A percentile compares a stretch with the other conserved stretches of the same genome.
These are phyloP conservation scores for Garra rufa DNA, from an alignment of 2,113 vertebrate genomes.

Conservation along the genomic window DNA sequence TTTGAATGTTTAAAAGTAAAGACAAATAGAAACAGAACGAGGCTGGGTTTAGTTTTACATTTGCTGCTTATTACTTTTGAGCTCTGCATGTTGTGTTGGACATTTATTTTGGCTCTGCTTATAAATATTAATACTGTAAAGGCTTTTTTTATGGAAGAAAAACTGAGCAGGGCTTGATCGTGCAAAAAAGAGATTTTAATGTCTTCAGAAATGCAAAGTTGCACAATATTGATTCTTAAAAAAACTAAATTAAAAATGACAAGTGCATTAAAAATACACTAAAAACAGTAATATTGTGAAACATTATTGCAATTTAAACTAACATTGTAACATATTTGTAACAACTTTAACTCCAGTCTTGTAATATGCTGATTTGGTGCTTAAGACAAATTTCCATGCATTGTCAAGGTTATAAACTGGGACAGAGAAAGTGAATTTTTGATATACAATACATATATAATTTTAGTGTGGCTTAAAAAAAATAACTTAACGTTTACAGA, in stretches of 20 bases:
- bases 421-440: too few relatives aligned
- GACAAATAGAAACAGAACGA: background rate
- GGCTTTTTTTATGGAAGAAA: background rate
- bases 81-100: background rate
- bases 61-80: background rate
- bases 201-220: background rate
- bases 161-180: background rate
- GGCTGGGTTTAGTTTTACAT: background rate
- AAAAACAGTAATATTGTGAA: background rate
- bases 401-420: too few relatives aligned
- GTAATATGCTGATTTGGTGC: too few relatives aligned
- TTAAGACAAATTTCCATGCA: too few relatives aligned
- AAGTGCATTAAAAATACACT: background rate
- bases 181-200: background rate
- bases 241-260: background rate
- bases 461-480: too few relatives aligned
- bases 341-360: too few relatives aligned
- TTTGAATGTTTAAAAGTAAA: background rate
- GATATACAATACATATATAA: too few relatives aligned
- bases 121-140: background rate
- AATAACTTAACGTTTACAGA: too few relatives aligned
- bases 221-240: background rate
- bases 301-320: background rate
- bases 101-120: background rate
- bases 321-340: background rate